phyloP scores from a whole-genome alignment of 2,113 vertebrate species.

The Pampusana beccarii region DNA sequence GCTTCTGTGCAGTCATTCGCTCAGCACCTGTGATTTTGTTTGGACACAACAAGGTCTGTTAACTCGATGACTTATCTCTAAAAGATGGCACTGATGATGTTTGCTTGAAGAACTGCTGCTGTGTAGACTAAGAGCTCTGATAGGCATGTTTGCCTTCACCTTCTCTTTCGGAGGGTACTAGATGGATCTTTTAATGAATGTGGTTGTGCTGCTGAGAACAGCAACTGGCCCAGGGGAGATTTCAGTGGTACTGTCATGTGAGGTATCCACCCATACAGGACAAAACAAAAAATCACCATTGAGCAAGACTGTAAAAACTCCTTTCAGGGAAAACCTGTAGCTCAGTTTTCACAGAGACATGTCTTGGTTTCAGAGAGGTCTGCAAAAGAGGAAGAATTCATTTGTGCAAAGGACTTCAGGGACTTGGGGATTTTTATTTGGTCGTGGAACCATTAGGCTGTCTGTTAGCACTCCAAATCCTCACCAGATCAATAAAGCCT shows the following conservation, averaged over 20 bases:
- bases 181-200: neutral
- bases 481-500: constrained; percentile 32
- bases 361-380: neutral
- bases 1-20: neutral
- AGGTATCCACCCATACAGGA: neutral
- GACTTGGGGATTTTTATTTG: neutral
- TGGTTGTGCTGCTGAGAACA: neutral
- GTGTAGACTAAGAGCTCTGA: neutral
- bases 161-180: neutral
- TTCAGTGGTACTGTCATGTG: neutral
- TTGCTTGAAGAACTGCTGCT: neutral
- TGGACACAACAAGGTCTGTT: neutral
- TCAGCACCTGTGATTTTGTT: neutral
- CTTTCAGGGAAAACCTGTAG: neutral
- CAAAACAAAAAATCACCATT: neutral
- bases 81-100: neutral
- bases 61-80: neutral
- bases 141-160: neutral
- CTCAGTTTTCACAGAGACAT: neutral
- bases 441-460: neutral
- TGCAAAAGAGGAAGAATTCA: constrained; percentile 20
- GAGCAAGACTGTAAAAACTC: neutral
- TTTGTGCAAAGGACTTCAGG: neutral
- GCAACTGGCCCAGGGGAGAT: neutral
- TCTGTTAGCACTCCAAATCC: constrained; percentile 4